These are phyloP conservation scores for Hedychridium roseum DNA, from an alignment of 2,888 invertebrate genomes.

Conservation along the genomic window DNA sequence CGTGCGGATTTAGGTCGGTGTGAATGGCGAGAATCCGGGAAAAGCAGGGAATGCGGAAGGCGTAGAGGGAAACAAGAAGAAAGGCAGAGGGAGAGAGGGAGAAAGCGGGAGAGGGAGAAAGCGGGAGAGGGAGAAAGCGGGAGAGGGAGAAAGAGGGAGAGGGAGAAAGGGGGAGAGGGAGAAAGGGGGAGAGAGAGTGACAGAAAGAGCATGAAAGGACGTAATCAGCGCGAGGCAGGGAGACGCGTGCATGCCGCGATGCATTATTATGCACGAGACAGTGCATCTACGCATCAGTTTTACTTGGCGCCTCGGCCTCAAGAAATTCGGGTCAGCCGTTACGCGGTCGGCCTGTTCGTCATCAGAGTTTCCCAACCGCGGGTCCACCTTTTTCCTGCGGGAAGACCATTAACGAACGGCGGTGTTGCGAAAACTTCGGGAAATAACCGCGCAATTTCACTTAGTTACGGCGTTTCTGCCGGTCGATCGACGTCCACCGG, in stretches of 20 bases:
- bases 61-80: too few species aligned
- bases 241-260: conserved; percentile 9
- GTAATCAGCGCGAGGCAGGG: conserved; percentile 13
- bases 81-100: too few species aligned
- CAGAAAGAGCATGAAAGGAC: conserved; percentile 3
- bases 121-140: too few species aligned
- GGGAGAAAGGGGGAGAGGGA: too few species aligned
- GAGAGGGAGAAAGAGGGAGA: too few species aligned
- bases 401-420: too few species aligned
- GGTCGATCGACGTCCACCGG: conserved; percentile 5
- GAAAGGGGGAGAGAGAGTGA: background rate
- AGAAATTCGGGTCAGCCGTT: conserved; percentile 36
- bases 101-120: too few species aligned
- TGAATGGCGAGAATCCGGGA: too few species aligned
- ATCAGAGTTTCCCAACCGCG: conserved; percentile 23
- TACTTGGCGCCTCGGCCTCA: conserved; percentile 10
- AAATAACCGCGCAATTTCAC: background rate
- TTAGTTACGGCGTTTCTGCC: background rate
- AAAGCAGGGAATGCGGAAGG: too few species aligned
- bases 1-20: too few species aligned
- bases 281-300: conserved; percentile 16
- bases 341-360: conserved; percentile 9
- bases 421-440: too few species aligned
- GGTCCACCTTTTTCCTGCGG: too few species aligned
- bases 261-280: conserved; percentile 19